Base-by-base conservation (phyloP, 2,888 invertebrate species). In the Drosophila diplacantha region DNA sequence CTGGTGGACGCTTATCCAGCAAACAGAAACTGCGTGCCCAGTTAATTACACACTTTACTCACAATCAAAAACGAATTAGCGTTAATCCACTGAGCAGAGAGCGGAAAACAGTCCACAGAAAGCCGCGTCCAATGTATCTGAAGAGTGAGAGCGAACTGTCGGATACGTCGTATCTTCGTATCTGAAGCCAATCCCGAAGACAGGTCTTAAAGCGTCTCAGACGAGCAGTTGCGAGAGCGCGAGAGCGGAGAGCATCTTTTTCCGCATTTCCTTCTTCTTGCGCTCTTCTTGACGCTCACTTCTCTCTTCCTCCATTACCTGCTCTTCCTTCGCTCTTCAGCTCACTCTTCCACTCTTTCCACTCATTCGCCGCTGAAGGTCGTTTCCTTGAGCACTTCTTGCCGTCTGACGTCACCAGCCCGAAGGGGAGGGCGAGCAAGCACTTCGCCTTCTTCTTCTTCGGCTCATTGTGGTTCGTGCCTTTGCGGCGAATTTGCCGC, bases 31-130 rank as follows among this genome's bases (percentile, higher is more conserved):
- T 20, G 32, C 39, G 34, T 34, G 32, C 16, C 34, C 20, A 20
- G 14, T 38, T 80, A 77, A 80, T 71, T 77, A 63, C 72, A 76
- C 49, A 35, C 60, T 74, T 73, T 83, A 83, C 77, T 77, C 81
- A 78, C 73, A 79, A 79, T 78, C 75, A 75, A 78, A 83, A 75
- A 72, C 71, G 72, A 79, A 83, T 83, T 81, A 83, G 78, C 39
- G 73, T 65, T 78, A 81, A 78, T 83, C 82, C 78, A 62, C 34
- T 26, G 4, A 8, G 6, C 54, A 16, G 37, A 71, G 43, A 52
- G 29, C 44, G 9, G 29, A 44, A 29, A 44, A 18, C 44, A 44
- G 18, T 14, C 29, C 44, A 18, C 43, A 26, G 43, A 16, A 26
- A 18, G 26, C 26, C 49, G 58, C 55, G 58, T 38, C 49, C 44